Base-by-base conservation (phyloP, 2,113 vertebrate genomes). In the Hippocampus mohnikei region DNA sequence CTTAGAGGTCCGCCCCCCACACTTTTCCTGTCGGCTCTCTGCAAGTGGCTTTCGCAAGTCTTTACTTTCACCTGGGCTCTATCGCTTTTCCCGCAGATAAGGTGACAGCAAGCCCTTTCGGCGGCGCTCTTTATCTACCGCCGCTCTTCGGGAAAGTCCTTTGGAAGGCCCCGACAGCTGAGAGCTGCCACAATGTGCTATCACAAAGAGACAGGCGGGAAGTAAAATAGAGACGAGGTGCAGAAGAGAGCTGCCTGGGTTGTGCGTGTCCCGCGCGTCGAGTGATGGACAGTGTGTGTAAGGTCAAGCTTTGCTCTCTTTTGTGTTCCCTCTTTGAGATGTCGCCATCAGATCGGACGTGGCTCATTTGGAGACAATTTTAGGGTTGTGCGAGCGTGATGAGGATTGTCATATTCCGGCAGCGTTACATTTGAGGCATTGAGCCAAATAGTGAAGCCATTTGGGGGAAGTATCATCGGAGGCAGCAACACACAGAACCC, bases 101-200 rank as follows among this genome's bases (percentile, higher is more conserved):
- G 88, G 85, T 78, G 85, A 88, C 84, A 79, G 79, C 70, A 70
- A 70, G 79, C 77, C 86, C 72, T 86, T 86, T 88, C 83, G 88
- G 87, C 65, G 8, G 15, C 0, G 65, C 77, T 77, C 80, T 89
- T 90, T 85, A 90, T 90, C 87, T 86, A 72, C 69, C 68, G 73
- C 76, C 80, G 67, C 80, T 87, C 74, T 82, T 73, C 78, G 76
- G 79, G 74, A 85, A 65, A 85, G 83, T 87, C 76, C 75, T 87
- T 91, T 80, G 15, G 23, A 72, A 81, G 76, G 61, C 58, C 27
- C 75, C 7, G 69, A 66, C 67, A 61, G 79, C 82, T 68, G 81
- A 87, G 81, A 67, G 74, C 80, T 66, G 50, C 69, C 75, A 67
- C 75, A 78, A 80, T 82, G 75, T 69, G 56, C 71, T 69, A 81